These are phyloP conservation scores for Papilio glaucus DNA, from an alignment of 1,140 invertebrate genomes.

Conservation along the genomic window DNA sequence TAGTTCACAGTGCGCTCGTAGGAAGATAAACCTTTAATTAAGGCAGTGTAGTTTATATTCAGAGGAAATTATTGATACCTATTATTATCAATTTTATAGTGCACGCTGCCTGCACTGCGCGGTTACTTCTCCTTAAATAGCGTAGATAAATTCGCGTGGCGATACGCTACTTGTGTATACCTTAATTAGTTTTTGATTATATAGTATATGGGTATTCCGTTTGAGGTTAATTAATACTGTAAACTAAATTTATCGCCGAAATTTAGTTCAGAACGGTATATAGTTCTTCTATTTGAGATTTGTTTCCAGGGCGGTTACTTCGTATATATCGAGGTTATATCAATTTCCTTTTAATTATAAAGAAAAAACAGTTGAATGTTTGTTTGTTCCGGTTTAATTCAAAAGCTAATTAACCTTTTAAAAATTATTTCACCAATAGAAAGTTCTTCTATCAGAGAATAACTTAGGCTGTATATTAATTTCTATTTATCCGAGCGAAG, in stretches of 20 bases:
- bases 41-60: constrained; percentile 31
- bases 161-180: not conserved
- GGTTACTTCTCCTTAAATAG: constrained; percentile 11
- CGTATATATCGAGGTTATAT: no score
- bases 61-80: constrained; percentile 34
- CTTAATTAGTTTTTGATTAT: not conserved
- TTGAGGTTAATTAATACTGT: not conserved
- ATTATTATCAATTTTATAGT: constrained; percentile 33
- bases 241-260: not conserved
- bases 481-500: no score
- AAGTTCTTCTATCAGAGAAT: no score
- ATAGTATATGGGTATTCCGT: constrained; percentile 1
- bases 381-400: no score
- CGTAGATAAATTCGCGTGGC: constrained; percentile 12
- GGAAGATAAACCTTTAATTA: constrained; percentile 37
- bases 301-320: no score
- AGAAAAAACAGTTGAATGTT: no score
- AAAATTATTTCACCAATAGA: no score
- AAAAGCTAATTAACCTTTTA: no score
- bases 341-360: no score
- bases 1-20: constrained; percentile 35
- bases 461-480: no score
- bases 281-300: no score
- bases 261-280: not conserved
- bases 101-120: not conserved